Evolutionary conservation across 2,888 invertebrate genomes (phyloP), one percentile per base, ranked within the genome.

Genomic region (Piscicola geometra): DNA sequence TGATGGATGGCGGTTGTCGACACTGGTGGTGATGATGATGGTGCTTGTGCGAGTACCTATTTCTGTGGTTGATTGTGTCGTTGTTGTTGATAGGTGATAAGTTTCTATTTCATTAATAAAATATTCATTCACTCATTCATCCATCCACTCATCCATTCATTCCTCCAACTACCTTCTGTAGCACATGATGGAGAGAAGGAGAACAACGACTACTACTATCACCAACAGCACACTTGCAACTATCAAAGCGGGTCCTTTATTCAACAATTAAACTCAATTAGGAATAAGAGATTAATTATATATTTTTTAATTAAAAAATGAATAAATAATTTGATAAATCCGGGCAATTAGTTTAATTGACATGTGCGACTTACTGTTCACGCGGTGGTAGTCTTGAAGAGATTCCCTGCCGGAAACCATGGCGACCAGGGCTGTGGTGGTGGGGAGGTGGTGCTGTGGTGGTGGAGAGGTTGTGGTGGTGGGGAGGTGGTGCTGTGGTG

Each of bases 11-110:
- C 1, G 41, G 5, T 25, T 35, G 64, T 64, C 56, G 56, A 36
- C 73, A 73, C 18, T 73, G 73, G 60, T 73, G 73, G 41, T 73
- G 73, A n/a, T 73, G 73, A 25, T 60, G 60, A 35, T 73, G 73
- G 30, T 73, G 73, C 15, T 35, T 52, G 1, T 33, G 64, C 12
- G 28, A n/a, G 36, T 32, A 30, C 32, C 52, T 56, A n/a, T 60
- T 56, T 28, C 73, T 73, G 64, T 15, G 41, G 41, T 41, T 15
- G 15, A 41, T 41, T 41, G 15, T 9, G 5, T 41, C 15, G 15
- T 9, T 9, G 5, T 15, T 5, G 15, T 41, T 41, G 15, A 41
- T 41, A 5, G 15, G 15, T 41, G n/a, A n/a, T 41, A 41, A 15
- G 5, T 41, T 41, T 9, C 5, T 41, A 41, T 9, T 41, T 41